phyloP scores from a whole-genome alignment of 2,888 invertebrate species.

The Plagiodera versicolora region DNA sequence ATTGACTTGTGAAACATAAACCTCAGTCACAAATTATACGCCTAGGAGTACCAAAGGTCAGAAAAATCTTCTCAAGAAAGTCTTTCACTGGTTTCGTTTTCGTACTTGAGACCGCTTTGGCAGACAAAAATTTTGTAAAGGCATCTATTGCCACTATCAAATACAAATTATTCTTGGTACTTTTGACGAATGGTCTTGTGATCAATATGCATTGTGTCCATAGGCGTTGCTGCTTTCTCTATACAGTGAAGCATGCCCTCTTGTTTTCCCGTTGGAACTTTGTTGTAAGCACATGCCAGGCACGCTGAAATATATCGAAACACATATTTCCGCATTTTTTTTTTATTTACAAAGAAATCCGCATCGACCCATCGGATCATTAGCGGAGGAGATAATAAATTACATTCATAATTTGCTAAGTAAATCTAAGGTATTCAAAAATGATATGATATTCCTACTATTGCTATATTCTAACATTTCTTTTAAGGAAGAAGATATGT shows the following conservation, averaged over 20 bases:
- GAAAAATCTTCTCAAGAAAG: constrained; percentile 22
- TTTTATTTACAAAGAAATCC: too few relatives aligned
- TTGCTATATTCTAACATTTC: too few relatives aligned
- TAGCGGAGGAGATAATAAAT: too few relatives aligned
- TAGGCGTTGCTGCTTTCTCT: constrained; percentile 33
- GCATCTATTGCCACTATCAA: constrained; percentile 39
- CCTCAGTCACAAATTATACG: constrained; percentile 32
- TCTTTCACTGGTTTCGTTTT: constrained; percentile 18
- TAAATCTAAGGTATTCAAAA: too few relatives aligned
- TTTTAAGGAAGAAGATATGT: too few relatives aligned
- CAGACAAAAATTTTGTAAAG: constrained; percentile 44
- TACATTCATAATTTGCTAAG: too few relatives aligned
- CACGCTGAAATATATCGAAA: constrained; percentile 42
- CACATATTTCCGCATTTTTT: too few relatives aligned
- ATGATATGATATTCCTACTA: too few relatives aligned
- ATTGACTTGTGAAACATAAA: constrained; percentile 27
- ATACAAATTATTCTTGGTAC: constrained; percentile 34
- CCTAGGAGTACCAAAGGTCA: constrained; percentile 24
- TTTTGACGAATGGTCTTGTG: constrained; percentile 37
- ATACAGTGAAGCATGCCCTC: constrained; percentile 25
- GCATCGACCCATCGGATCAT: too few relatives aligned
- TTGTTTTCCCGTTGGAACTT: constrained; percentile 37
- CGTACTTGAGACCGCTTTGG: constrained; percentile 30
- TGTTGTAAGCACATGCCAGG: constrained; percentile 43
- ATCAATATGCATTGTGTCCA: constrained; percentile 40